Conservation (phyloP, 2,113 vertebrate species). For the Junco hyemalis region DNA sequence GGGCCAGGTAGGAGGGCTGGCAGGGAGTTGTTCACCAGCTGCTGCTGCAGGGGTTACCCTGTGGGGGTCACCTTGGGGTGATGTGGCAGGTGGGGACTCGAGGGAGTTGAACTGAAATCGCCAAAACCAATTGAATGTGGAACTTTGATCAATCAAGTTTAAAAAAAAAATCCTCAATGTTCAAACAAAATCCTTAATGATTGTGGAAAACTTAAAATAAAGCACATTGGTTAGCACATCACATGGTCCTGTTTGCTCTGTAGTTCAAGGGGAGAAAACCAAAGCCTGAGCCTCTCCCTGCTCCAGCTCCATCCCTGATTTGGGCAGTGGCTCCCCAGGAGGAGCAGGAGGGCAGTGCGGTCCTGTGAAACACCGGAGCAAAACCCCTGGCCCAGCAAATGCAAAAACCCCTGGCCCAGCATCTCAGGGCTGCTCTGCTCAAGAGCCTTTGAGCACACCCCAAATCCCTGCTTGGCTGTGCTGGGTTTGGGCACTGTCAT, state of each 20-base stretch:
- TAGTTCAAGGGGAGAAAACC: neutral
- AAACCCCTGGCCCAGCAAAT: neutral
- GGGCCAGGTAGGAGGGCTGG: neutral
- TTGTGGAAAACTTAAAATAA: conserved; percentile 66
- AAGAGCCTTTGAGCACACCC: neutral
- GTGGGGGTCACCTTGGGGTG: neutral
- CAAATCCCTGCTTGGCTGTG: accelerated
- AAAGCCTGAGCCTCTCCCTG: neutral
- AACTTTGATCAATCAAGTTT: neutral
- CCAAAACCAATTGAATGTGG: neutral
- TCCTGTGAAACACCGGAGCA: neutral
- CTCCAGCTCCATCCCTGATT: neutral
- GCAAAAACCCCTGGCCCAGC: neutral
- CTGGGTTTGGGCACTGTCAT: accelerated
- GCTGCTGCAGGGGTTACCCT: neutral
- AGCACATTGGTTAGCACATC: conserved; percentile 23
- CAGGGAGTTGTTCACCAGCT: neutral
- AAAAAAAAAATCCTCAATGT: neutral
- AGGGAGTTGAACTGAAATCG: accelerated
- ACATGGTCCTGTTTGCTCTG: conserved; percentile 27
- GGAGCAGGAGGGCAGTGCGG: neutral
- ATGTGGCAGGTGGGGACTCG: neutral
- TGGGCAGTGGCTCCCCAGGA: neutral
- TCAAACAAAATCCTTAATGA: conserved; percentile 27
- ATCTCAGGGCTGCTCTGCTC: neutral